These are phyloP conservation scores for Rhagium mordax DNA, from an alignment of 2,888 invertebrate genomes.

Conservation along the genomic window DNA sequence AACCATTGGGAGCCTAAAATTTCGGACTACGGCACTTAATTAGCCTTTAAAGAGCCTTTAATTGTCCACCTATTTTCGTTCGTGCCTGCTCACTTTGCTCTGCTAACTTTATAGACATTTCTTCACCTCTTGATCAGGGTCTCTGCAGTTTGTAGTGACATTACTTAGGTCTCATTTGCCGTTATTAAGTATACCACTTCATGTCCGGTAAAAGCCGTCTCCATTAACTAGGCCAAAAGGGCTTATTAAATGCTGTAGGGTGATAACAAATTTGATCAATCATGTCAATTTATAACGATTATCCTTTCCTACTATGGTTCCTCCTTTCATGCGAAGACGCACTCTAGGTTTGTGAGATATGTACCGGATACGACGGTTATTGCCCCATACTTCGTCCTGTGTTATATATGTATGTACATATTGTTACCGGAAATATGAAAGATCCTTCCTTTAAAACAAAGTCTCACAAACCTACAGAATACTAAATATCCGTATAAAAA, in stretches of 20 bases:
- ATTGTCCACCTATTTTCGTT: no score
- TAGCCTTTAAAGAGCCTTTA: no score
- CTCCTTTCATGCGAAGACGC: slow-evolving; percentile 16
- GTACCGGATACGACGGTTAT: slow-evolving; percentile 43
- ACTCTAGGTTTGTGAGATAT: slow-evolving; percentile 19
- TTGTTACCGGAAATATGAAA: slow-evolving; percentile 33
- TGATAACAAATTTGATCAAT: slow-evolving; percentile 37
- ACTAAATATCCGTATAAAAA: background rate
- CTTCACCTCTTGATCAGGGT: background rate
- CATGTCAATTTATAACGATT: slow-evolving; percentile 41
- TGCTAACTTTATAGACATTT: no score
- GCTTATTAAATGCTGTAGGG: background rate
- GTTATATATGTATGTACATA: slow-evolving; percentile 11
- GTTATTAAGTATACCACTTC: background rate
- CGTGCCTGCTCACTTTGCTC: no score
- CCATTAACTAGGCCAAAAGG: slow-evolving; percentile 12
- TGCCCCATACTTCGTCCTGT: slow-evolving; percentile 28
- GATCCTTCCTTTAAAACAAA: slow-evolving; percentile 29
- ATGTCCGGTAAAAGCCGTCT: background rate
- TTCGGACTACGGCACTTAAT: no score
- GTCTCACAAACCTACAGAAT: slow-evolving; percentile 7
- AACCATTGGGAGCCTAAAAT: no score
- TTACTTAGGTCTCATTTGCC: background rate
- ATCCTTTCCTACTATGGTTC: slow-evolving; percentile 36
- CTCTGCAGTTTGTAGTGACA: background rate